Percentiles rank a stretch among this genome's conserved stretches.
Evolutionary conservation across 2,888 invertebrate genomes (phyloP).

Genomic region (Cylindroiulus punctatus): DNA sequence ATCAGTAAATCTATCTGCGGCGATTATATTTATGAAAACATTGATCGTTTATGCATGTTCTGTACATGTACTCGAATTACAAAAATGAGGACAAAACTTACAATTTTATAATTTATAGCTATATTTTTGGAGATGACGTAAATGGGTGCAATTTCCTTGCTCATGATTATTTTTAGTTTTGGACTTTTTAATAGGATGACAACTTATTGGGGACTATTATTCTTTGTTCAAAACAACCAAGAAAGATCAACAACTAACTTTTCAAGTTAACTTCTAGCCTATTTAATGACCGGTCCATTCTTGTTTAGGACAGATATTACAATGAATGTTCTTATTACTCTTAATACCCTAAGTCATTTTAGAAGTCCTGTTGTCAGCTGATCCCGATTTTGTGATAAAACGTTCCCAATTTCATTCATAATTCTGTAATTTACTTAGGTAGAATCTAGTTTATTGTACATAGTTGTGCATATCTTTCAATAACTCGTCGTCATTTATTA

Average conservation of each 20-base stretch:
- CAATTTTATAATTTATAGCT: too few species aligned
- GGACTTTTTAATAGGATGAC: background rate
- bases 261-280: background rate
- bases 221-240: too few species aligned
- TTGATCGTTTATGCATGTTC: background rate
- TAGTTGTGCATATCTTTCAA: constrained; percentile 42
- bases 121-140: too few species aligned
- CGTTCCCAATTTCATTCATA: background rate
- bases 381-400: constrained; percentile 19
- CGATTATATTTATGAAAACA: background rate
- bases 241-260: background rate
- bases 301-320: background rate
- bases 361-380: background rate
- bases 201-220: background rate
- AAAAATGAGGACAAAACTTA: too few species aligned
- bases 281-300: background rate
- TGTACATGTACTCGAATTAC: too few species aligned
- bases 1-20: background rate
- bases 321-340: background rate
- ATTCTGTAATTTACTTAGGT: constrained; percentile 24
- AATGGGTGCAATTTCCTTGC: background rate
- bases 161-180: background rate
- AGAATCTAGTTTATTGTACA: constrained; percentile 17
- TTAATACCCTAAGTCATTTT: background rate
- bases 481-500: constrained; percentile 20